A percentile compares a stretch with the other conserved stretches of the same genome.
phyloP scores from a whole-genome alignment of 2,888 invertebrate genomes.

The Trisateles emortualis region DNA sequence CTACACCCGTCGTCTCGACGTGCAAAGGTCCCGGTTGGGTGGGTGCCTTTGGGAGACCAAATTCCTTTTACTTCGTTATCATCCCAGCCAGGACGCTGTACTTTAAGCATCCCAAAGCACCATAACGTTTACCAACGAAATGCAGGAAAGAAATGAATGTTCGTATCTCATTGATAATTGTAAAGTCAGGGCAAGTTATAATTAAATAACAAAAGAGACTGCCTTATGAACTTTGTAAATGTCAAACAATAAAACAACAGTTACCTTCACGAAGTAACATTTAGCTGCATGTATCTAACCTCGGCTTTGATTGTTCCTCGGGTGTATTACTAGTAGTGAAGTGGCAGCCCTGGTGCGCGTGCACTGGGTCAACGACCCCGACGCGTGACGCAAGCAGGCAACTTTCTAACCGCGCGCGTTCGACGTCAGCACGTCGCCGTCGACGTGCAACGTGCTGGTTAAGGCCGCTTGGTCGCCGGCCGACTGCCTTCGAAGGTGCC shows the following conservation, averaged over 20 bases:
- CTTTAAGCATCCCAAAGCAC: too few species aligned
- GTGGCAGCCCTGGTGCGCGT: constrained; percentile 51
- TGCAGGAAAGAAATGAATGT: too few species aligned
- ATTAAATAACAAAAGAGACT: too few species aligned
- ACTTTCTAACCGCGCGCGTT: constrained; percentile 76
- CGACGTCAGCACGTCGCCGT: constrained; percentile 72
- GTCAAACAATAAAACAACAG: neutral
- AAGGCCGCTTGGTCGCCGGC: constrained; percentile 63
- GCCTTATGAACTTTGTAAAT: neutral
- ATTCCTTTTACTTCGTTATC: too few species aligned
- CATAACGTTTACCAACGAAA: too few species aligned
- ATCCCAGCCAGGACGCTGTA: too few species aligned
- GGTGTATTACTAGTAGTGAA: constrained; percentile 6
- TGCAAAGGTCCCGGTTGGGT: too few species aligned
- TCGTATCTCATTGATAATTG: too few species aligned
- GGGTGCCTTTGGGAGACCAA: too few species aligned
- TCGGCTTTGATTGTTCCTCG: constrained; percentile 9
- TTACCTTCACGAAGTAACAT: neutral
- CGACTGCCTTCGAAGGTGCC: constrained; percentile 49
- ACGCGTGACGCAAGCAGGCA: constrained; percentile 82
- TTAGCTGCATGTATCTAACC: neutral
- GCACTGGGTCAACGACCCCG: constrained; percentile 70
- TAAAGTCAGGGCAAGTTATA: too few species aligned
- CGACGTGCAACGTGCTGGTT: constrained; percentile 65
- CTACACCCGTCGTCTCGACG: too few species aligned